phyloP scores from a whole-genome alignment of 1,140 invertebrate species.

The Psix sp. region DNA sequence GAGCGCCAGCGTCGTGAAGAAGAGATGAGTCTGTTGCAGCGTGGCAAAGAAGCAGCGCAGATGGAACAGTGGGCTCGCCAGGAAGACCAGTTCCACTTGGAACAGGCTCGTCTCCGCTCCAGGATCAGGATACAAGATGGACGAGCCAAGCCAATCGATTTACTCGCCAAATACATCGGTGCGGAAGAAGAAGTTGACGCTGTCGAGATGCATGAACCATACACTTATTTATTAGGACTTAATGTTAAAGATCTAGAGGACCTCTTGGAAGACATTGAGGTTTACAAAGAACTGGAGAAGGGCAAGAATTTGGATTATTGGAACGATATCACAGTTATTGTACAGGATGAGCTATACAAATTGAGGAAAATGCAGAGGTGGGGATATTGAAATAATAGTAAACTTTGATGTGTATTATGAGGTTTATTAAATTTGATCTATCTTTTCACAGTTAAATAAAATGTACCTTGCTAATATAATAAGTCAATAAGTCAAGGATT shows the following conservation, averaged over 20 bases:
- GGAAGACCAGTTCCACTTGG: constrained; percentile 95
- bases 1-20: constrained; percentile 93
- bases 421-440: no score
- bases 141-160: constrained; percentile 97
- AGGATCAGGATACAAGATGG: constrained; percentile 97
- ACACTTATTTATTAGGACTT: constrained; percentile 95
- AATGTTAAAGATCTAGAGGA: constrained; percentile 97
- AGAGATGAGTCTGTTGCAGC: constrained; percentile 90
- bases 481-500: no score
- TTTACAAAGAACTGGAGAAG: constrained; percentile 91
- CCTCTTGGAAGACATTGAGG: constrained; percentile 97
- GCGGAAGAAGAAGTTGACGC: constrained; percentile 94
- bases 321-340: constrained; percentile 97
- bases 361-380: constrained; percentile 84
- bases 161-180: constrained; percentile 97
- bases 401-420: background rate
- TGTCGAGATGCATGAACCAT: constrained; percentile 99
- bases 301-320: constrained; percentile 95
- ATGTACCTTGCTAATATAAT: no score
- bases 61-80: constrained; percentile 96
- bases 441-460: no score
- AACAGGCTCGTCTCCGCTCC: constrained; percentile 92
- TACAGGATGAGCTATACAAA: constrained; percentile 95
- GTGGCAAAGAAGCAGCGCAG: constrained; percentile 96
- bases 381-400: background rate